Evolutionary conservation across 1,140 invertebrate genomes (phyloP).

Genomic region (Psilanteris sp.): DNA sequence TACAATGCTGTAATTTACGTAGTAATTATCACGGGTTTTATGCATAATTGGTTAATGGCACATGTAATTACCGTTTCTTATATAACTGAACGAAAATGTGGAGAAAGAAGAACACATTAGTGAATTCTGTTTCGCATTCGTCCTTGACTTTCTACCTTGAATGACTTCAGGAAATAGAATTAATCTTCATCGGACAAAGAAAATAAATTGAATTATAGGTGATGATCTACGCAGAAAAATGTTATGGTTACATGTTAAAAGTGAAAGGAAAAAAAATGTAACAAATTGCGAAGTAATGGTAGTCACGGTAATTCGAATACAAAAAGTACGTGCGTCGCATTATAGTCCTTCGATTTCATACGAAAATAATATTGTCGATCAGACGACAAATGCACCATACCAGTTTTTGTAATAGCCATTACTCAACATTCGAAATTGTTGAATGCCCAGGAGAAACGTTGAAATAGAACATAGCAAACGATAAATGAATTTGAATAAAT

Average conservation of each 20-base stretch:
- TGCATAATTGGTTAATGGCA: slow-evolving; percentile 12
- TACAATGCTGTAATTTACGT: no score
- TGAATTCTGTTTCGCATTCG: slow-evolving; percentile 1
- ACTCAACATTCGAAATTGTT: slow-evolving; percentile 29
- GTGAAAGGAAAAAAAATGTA: slow-evolving; percentile 54
- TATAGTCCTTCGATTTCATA: slow-evolving; percentile 17
- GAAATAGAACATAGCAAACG: no score
- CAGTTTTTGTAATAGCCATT: slow-evolving; percentile 43
- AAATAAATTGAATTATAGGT: slow-evolving; percentile 14
- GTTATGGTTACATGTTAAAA: slow-evolving; percentile 35
- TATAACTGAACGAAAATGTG: slow-evolving; percentile 6
- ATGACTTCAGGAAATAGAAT: slow-evolving; percentile 45
- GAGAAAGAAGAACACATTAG: slow-evolving; percentile 1
- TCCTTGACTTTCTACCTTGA: slow-evolving; percentile 57
- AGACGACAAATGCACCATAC: slow-evolving; percentile 26
- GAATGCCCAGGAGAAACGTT: slow-evolving; percentile 13
- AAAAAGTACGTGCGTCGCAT: slow-evolving; percentile 55
- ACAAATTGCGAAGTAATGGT: slow-evolving; percentile 28
- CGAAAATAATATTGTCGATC: slow-evolving; percentile 36
- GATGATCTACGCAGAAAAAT: slow-evolving; percentile 12
- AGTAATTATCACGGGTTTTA: not conserved
- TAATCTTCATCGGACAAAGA: slow-evolving; percentile 24
- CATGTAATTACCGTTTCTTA: slow-evolving; percentile 2
- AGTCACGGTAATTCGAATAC: slow-evolving; percentile 30
- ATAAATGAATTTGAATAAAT: no score